Evolutionary conservation across 2,113 vertebrate species (phyloP).

Genomic region (Columbina picui): DNA sequence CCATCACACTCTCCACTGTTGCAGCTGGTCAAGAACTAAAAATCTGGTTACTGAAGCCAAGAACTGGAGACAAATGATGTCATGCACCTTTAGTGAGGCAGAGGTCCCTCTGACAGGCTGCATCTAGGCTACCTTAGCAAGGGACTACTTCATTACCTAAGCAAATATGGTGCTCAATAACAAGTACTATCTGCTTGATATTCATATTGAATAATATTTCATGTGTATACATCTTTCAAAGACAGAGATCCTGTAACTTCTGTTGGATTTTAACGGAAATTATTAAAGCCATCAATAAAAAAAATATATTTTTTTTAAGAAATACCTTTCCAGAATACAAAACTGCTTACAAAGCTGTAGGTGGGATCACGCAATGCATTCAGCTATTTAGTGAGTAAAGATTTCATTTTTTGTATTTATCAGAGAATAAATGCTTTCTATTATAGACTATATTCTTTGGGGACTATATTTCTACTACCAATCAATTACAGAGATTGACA

Average conservation of each 20-base stretch:
- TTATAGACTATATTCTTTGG: neutral
- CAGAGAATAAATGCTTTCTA: neutral
- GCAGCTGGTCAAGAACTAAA: neutral
- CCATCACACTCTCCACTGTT: neutral
- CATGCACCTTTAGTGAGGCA: neutral
- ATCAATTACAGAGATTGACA: neutral
- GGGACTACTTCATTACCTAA: neutral
- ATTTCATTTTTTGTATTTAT: neutral
- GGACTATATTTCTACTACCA: neutral
- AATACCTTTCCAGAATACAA: neutral
- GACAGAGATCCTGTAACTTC: neutral
- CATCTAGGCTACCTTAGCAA: neutral
- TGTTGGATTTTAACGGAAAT: neutral
- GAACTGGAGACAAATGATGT: neutral
- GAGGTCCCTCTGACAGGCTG: neutral
- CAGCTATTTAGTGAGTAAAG: neutral
- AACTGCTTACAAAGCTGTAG: neutral
- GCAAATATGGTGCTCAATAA: neutral
- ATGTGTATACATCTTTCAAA: neutral
- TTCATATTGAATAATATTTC: neutral
- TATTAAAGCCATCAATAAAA: neutral
- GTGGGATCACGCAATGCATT: neutral
- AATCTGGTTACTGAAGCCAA: neutral
- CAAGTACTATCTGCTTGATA: neutral
- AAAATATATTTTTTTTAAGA: neutral